Conservation (phyloP, 2,888 invertebrate genomes). For the Prostheceraeus crozeri region DNA sequence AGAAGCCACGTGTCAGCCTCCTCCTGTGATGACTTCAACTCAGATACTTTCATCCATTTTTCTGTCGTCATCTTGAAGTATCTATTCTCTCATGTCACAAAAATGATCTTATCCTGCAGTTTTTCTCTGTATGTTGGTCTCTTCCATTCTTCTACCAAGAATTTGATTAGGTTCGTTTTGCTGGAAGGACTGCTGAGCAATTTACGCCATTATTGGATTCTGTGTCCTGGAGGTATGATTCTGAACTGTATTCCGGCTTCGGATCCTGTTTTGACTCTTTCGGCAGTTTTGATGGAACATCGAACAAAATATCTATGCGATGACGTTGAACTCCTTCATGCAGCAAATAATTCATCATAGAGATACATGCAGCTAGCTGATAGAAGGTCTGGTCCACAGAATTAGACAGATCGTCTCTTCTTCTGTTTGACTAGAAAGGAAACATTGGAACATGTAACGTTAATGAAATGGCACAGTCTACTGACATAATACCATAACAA, state of each 20-base stretch:
- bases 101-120: slow-evolving; percentile 37
- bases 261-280: slow-evolving; percentile 23
- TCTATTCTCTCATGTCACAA: slow-evolving; percentile 39
- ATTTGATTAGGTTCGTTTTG: slow-evolving; percentile 32
- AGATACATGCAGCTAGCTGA: slow-evolving; percentile 9
- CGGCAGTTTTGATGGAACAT: slow-evolving; percentile 26
- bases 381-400: slow-evolving; percentile 1
- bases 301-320: slow-evolving; percentile 23
- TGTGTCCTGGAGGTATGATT: slow-evolving; percentile 37
- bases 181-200: slow-evolving; percentile 21
- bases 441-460: no score
- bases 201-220: slow-evolving; percentile 37
- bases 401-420: not conserved
- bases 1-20: slow-evolving; percentile 41
- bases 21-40: slow-evolving; percentile 39
- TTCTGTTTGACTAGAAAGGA: no score
- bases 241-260: slow-evolving; percentile 30
- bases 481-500: no score
- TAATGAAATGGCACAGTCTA: no score
- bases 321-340: no score
- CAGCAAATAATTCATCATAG: no score
- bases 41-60: slow-evolving; percentile 30
- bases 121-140: slow-evolving; percentile 16
- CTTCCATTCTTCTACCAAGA: slow-evolving; percentile 31
- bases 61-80: slow-evolving; percentile 38